phyloP scores from a whole-genome alignment of 1,140 invertebrate species.

The Drosophila novamexicana region DNA sequence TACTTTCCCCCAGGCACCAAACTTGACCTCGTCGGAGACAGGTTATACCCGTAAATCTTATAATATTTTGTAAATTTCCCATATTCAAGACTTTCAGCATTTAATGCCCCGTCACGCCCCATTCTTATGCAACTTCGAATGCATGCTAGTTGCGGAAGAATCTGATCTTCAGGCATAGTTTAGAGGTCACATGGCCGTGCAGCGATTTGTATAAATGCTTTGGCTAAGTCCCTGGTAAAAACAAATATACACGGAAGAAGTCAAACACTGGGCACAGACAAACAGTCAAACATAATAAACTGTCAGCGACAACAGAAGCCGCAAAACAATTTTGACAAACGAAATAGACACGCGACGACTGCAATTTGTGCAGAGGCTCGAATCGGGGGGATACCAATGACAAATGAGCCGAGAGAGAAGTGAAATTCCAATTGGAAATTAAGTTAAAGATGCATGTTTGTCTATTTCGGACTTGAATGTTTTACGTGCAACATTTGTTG shows the following conservation, averaged over 20 bases:
- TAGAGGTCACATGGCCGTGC: constrained; percentile 31
- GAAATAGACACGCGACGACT: constrained; percentile 69
- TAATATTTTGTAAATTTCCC: too few species aligned
- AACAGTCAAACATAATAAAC: constrained; percentile 80
- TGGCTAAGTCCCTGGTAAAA: constrained; percentile 26
- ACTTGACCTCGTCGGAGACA: too few species aligned
- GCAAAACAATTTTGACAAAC: constrained; percentile 76
- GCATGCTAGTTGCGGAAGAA: not conserved
- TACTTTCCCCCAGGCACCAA: too few species aligned
- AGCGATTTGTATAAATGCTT: constrained; percentile 31
- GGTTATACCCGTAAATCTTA: too few species aligned
- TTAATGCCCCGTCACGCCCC: too few species aligned
- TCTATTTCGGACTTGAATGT: constrained; percentile 70
- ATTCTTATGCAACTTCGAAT: too few species aligned
- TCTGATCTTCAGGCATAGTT: constrained; percentile 31
- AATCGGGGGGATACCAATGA: constrained; percentile 36
- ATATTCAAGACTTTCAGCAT: too few species aligned
- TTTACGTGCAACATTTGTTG: constrained; percentile 67
- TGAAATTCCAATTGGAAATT: constrained; percentile 71
- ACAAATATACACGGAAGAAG: constrained; percentile 26
- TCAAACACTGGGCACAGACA: constrained; percentile 47
- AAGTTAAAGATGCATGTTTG: constrained; percentile 61
- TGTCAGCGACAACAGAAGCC: constrained; percentile 74
- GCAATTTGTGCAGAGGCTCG: constrained; percentile 30
- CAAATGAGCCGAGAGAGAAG: constrained; percentile 60